These are phyloP conservation scores for Lithosia quadra DNA, from an alignment of 2,888 invertebrate genomes.

Conservation along the genomic window DNA sequence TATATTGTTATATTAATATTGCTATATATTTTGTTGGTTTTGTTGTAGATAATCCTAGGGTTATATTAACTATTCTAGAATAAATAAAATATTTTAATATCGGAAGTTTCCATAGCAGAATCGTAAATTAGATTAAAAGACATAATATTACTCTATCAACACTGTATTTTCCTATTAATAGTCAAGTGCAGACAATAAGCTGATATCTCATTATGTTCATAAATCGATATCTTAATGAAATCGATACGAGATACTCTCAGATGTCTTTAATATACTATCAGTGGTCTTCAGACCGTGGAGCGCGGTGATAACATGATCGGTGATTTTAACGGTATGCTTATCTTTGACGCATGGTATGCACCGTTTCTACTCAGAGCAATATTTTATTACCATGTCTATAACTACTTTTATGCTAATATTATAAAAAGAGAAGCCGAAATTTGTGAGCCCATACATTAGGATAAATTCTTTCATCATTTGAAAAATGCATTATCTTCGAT, in stretches of 20 bases:
- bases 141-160: conserved; percentile 18
- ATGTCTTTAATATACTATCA: conserved; percentile 24
- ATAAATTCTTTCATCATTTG: no score
- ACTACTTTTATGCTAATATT: no score
- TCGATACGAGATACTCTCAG: conserved; percentile 25
- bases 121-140: conserved; percentile 18
- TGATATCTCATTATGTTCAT: conserved; percentile 30
- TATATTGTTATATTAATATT: no score
- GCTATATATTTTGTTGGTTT: no score
- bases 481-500: no score
- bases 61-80: no score
- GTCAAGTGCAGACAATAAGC: conserved; percentile 30
- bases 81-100: conserved; percentile 4
- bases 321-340: conserved; percentile 78
- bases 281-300: conserved; percentile 23
- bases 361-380: conserved; percentile 26
- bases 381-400: background rate
- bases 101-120: conserved; percentile 9
- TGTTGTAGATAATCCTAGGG: no score
- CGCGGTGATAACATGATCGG: conserved; percentile 33
- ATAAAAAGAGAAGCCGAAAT: no score
- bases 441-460: no score
- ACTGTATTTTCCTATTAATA: conserved; percentile 26
- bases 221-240: conserved; percentile 46
- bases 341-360: conserved; percentile 72